These are phyloP conservation scores for Hemibagrus guttatus DNA, from an alignment of 2,797 vertebrate genomes.

Conservation along the genomic window DNA sequence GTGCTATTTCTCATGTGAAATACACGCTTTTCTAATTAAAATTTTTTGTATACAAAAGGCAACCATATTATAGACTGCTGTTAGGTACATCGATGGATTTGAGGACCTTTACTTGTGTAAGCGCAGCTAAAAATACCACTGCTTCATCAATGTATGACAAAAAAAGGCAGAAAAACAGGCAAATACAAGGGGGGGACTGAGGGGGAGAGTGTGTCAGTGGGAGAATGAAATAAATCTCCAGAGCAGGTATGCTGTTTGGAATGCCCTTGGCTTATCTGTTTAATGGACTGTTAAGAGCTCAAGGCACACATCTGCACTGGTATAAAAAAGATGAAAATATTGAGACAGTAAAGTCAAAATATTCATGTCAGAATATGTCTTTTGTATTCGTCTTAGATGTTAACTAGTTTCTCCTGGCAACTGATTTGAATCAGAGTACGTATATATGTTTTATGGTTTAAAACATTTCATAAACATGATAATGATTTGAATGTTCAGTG, in stretches of 20 bases:
- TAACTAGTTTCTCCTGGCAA: neutral
- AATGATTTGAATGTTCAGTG: neutral
- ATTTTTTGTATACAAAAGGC: neutral
- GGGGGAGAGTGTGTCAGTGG: neutral
- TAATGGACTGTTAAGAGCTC: slow-evolving; percentile 31
- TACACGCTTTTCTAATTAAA: slow-evolving; percentile 5
- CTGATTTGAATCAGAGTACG: neutral
- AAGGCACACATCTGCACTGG: neutral
- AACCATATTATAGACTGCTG: neutral
- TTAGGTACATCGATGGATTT: neutral
- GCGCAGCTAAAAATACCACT: slow-evolving; percentile 9
- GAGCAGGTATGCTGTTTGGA: slow-evolving; percentile 7
- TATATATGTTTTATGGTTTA: neutral
- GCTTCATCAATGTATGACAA: slow-evolving; percentile 28
- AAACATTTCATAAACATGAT: neutral
- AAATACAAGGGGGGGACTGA: neutral
- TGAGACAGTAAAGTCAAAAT: neutral
- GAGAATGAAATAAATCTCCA: slow-evolving; percentile 22
- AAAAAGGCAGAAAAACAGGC: neutral
- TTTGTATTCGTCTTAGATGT: neutral
- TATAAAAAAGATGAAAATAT: slow-evolving; percentile 27
- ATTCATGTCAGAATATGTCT: neutral
- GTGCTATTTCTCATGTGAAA: neutral
- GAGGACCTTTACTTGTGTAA: neutral
- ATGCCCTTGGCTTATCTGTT: slow-evolving; percentile 23